Evolutionary conservation across 2,797 vertebrate genomes (phyloP).

Genomic region (Picus viridis): DNA sequence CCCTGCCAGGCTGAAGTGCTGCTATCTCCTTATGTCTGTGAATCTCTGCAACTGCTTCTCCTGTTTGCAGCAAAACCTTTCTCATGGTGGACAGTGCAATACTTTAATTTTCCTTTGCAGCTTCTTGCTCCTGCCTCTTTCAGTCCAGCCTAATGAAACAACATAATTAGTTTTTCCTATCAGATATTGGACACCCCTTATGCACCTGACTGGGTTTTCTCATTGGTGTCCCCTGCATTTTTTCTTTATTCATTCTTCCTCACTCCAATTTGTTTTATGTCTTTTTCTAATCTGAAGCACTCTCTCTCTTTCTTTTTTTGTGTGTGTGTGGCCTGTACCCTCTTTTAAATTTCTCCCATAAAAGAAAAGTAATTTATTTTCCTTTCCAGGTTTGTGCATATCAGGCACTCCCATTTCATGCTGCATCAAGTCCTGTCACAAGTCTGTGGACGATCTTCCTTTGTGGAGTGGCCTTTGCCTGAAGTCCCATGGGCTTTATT

Average conservation of each 20-base stretch:
- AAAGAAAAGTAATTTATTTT: not conserved
- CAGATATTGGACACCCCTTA: not conserved
- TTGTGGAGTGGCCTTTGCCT: not conserved
- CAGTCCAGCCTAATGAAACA: not conserved
- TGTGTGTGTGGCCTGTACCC: not conserved
- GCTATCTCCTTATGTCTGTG: not conserved
- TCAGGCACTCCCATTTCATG: not conserved
- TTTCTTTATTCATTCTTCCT: not conserved
- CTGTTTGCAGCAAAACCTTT: not conserved
- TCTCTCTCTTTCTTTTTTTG: not conserved
- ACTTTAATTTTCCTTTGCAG: not conserved
- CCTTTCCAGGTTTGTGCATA: not conserved
- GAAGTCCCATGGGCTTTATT: not conserved
- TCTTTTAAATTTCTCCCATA: not conserved
- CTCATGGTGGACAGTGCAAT: not conserved
- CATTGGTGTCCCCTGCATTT: accelerated
- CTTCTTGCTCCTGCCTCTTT: not conserved
- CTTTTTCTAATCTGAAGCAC: not conserved
- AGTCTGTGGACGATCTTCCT: not conserved
- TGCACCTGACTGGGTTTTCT: not conserved
- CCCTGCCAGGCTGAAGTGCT: not conserved
- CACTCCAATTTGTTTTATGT: not conserved
- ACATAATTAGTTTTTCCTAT: not conserved
- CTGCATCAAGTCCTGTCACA: not conserved
- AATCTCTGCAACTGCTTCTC: not conserved